These are phyloP conservation scores for Phaethon lepturus DNA, from an alignment of 2,113 vertebrate species.

Conservation along the genomic window DNA sequence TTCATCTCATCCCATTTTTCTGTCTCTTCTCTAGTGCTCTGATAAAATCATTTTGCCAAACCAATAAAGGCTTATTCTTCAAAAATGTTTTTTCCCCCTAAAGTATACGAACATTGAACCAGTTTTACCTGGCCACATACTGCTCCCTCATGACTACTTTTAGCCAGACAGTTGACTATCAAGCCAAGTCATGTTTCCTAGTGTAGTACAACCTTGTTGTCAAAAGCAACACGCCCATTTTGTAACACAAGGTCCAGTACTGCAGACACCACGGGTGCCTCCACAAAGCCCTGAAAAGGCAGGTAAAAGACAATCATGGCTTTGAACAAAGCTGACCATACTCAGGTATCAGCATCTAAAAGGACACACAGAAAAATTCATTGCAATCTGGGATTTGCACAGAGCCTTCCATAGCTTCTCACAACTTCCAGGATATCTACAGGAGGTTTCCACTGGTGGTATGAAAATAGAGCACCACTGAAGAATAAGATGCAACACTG, in stretches of 20 bases:
- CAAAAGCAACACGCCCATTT: neutral
- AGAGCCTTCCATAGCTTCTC: neutral
- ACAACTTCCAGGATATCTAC: neutral
- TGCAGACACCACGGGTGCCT: neutral
- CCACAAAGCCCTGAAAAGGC: neutral
- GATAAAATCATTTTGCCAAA: conserved; percentile 1
- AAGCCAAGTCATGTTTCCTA: neutral
- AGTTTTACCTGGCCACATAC: neutral
- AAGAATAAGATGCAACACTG: neutral
- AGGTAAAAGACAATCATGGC: neutral
- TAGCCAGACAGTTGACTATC: neutral
- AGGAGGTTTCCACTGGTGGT: neutral
- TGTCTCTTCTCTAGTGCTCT: neutral
- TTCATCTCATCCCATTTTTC: conserved; percentile 18
- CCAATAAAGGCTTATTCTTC: conserved; percentile 7
- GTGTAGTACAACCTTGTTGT: neutral
- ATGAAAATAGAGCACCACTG: neutral
- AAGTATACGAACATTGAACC: neutral
- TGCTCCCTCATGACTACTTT: neutral
- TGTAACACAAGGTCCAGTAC: neutral
- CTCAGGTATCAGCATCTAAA: neutral
- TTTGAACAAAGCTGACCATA: neutral
- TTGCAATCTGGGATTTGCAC: neutral
- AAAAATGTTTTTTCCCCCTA: neutral
- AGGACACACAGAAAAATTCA: neutral